Percentiles rank a stretch among this genome's conserved stretches.
Evolutionary conservation across 2,113 vertebrate species (phyloP).

Genomic region (Leucopsar rothschildi): DNA sequence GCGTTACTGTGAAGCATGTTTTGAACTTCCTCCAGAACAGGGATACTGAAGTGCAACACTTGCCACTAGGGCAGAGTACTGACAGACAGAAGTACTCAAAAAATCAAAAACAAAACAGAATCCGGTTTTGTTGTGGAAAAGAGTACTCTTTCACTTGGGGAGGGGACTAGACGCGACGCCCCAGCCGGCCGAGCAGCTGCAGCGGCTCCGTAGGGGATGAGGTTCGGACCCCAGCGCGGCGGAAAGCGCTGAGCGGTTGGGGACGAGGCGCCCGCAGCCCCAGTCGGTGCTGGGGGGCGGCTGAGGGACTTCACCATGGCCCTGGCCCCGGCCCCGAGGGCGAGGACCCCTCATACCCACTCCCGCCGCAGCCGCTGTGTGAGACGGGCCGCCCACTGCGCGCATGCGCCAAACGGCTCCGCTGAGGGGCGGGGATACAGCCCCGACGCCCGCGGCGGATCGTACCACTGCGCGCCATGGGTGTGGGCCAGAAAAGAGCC

Average conservation of each 20-base stretch:
- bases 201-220: rapidly evolving
- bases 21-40: neutral
- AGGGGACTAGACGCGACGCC: neutral
- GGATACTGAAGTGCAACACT: rapidly evolving
- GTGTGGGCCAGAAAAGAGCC: rapidly evolving
- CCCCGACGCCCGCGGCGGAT: neutral
- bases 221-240: too few species aligned
- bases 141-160: rapidly evolving
- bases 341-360: rapidly evolving
- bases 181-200: rapidly evolving
- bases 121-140: rapidly evolving
- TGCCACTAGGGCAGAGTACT: rapidly evolving
- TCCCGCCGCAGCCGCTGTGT: rapidly evolving
- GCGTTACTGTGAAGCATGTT: rapidly evolving
- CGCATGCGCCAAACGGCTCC: neutral
- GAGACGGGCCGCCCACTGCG: rapidly evolving
- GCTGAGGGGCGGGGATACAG: neutral
- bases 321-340: too few species aligned
- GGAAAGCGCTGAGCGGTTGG: neutral
- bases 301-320: neutral
- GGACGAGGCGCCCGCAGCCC: too few species aligned
- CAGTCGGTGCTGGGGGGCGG: rapidly evolving
- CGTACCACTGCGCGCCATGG: neutral
- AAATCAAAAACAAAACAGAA: neutral
- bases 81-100: too few species aligned